Conservation (phyloP, 1,140 invertebrate species). For the Bombus confusus region DNA sequence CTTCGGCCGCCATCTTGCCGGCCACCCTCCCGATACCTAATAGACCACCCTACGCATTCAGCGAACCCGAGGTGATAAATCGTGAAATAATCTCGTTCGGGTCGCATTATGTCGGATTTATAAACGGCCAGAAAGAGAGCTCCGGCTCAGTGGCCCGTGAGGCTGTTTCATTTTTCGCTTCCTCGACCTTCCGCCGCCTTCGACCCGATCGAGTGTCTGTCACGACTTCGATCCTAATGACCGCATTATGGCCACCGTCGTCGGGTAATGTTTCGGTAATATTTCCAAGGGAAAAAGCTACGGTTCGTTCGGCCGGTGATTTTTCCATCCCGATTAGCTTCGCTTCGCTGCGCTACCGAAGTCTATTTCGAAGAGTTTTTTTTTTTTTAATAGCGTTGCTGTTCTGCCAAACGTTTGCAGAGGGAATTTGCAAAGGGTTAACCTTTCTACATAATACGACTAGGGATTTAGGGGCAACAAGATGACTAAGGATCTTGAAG, state of each 20-base stretch:
- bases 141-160: slow-evolving; percentile 49
- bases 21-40: slow-evolving; percentile 63
- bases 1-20: slow-evolving; percentile 57
- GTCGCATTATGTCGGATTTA: slow-evolving; percentile 72
- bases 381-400: neutral
- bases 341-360: no score
- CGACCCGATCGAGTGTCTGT: slow-evolving; percentile 34
- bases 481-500: neutral
- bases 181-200: slow-evolving; percentile 29
- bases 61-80: slow-evolving; percentile 66
- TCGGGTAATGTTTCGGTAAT: slow-evolving; percentile 17
- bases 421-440: neutral
- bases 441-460: no score
- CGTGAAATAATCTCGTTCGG: slow-evolving; percentile 72
- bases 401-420: neutral
- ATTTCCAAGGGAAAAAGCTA: neutral
- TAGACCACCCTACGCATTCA: slow-evolving; percentile 65
- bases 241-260: slow-evolving; percentile 18
- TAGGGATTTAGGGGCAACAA: rapidly evolving
- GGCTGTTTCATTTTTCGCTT: slow-evolving; percentile 60
- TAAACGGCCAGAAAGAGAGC: slow-evolving; percentile 55
- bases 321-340: neutral
- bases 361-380: neutral
- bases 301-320: neutral
- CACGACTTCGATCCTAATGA: slow-evolving; percentile 38